Evolutionary conservation across 53 echinoderm and acorn worm genomes (phyloP).

Genomic region (Apostichopus leukothele): DNA sequence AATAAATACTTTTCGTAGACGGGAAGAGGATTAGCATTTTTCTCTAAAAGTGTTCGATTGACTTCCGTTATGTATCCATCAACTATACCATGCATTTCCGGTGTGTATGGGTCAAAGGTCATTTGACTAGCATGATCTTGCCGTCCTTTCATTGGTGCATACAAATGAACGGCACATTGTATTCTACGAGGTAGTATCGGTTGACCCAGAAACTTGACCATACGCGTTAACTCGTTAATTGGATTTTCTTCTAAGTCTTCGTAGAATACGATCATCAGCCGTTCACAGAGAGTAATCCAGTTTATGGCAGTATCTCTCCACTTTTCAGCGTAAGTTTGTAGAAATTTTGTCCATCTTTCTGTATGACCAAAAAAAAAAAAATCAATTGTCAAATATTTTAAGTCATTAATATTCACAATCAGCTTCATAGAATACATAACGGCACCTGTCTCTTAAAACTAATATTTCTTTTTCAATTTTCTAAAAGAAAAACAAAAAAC

Average conservation of each 20-base stretch:
- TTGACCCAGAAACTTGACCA: slow-evolving; percentile 45
- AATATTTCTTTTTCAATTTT: too few relatives aligned
- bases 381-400: background rate
- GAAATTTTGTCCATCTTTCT: slow-evolving; percentile 7
- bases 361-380: background rate
- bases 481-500: too few relatives aligned
- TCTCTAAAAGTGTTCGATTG: slow-evolving; percentile 13
- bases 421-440: too few relatives aligned
- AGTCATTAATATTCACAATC: background rate
- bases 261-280: slow-evolving; percentile 43
- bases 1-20: slow-evolving; percentile 12
- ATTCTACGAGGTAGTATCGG: slow-evolving; percentile 33
- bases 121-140: slow-evolving; percentile 25
- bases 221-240: slow-evolving; percentile 1
- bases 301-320: slow-evolving; percentile 31
- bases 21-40: slow-evolving; percentile 22
- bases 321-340: slow-evolving; percentile 13
- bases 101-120: slow-evolving; percentile 52
- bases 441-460: too few relatives aligned
- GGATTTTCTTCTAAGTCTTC: slow-evolving; percentile 22
- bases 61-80: slow-evolving; percentile 29
- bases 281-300: slow-evolving; percentile 35
- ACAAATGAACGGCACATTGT: slow-evolving; percentile 46
- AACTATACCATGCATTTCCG: slow-evolving; percentile 6
- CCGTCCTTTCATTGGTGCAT: slow-evolving; percentile 22